Evolutionary conservation across 1,140 invertebrate species (phyloP), one percentile per base, ranked within the genome.

Genomic region (Danaus plexippus): DNA sequence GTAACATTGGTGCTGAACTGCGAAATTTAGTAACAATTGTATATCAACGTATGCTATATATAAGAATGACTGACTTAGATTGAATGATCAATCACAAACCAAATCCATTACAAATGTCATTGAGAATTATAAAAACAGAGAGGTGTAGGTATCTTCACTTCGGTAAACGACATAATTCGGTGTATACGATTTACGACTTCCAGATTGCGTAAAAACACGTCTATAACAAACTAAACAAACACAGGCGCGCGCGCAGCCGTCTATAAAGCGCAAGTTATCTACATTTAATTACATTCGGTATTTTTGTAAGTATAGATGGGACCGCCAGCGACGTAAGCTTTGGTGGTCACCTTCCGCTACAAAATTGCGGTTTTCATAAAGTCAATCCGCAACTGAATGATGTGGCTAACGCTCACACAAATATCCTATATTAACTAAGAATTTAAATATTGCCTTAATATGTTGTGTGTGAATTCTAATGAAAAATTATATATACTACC

Each of bases 241-340:
- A 86, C 75, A 77, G 75, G 68, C 75, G 75, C 73, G 77, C 74
- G 76, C 73, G 73, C 80, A 84, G 67, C 77, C 83, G 80, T 77
- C 80, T 78, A 82, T 86, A 86, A 86, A 86, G 80, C 72, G 75
- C 75, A 81, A 82, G 82, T 80, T 85, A 85, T 82, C 76, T 80
- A 78, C 77, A 82, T 86, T 86, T 86, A 83, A 86, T 86, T 84
- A 84, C 83, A 79, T 81, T 81, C 71, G 83, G 83, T 86, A 86
- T 84, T 86, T 86, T 86, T 82, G 78, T 86, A 80, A 82, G 80
- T 81, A 80, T 71, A 73, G 71, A 55, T 57, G 61, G 59, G 79
- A 82, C 80, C 79, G 76, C 83, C 79, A 22, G 80, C 71, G 79
- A 69, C 66, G 75, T 56, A 54, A 71, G 52, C 62, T 63, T 56